A percentile compares a stretch with the other conserved stretches of the same genome.
Evolutionary conservation across 2,797 vertebrate genomes (phyloP).

Genomic region (Trichosurus vulpecula): DNA sequence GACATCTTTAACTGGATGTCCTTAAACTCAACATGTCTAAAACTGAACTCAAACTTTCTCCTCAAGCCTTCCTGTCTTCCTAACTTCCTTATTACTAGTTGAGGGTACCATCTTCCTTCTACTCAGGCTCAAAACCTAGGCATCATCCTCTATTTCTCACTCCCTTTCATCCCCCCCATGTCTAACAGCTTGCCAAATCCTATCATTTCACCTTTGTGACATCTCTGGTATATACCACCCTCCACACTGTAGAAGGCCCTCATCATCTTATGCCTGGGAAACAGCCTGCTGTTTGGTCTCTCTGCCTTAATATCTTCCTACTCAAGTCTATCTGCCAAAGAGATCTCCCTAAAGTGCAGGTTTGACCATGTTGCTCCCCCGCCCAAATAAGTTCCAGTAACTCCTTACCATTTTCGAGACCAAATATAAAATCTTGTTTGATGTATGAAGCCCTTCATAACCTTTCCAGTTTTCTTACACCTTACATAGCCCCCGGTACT

Average conservation of each 20-base stretch:
- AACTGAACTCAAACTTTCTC: background rate
- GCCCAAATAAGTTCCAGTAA: no score
- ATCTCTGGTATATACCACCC: background rate
- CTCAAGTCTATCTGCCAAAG: background rate
- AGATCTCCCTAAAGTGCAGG: background rate
- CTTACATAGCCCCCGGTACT: background rate
- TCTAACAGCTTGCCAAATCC: background rate
- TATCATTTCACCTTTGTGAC: background rate
- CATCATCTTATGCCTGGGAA: background rate
- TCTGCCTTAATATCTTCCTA: no score
- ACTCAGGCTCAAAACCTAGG: background rate
- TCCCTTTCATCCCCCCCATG: background rate
- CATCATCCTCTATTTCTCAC: background rate
- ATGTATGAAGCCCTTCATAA: background rate
- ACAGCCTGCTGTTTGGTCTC: background rate
- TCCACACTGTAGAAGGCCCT: background rate
- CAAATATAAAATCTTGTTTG: background rate
- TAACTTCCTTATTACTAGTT: background rate
- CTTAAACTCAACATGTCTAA: background rate
- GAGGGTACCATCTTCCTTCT: background rate
- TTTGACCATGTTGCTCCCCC: background rate
- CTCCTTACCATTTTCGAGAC: background rate
- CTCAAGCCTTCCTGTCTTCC: background rate
- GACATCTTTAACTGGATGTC: background rate
- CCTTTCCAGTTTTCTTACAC: background rate